phyloP scores from a whole-genome alignment of 37 sponge, comb jelly and placozoan species.

The Beroe forskalii region DNA sequence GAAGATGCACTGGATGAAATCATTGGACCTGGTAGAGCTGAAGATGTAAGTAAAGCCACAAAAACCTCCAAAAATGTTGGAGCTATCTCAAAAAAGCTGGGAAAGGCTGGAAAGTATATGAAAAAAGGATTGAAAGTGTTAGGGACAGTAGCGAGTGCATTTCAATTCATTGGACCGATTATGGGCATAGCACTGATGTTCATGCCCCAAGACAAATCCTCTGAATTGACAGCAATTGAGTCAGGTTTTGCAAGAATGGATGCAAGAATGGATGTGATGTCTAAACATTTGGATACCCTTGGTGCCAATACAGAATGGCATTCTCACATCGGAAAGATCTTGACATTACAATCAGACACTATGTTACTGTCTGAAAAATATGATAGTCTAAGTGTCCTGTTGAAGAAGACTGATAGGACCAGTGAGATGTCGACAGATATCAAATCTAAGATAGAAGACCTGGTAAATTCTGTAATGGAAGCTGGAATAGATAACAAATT shows the following conservation, averaged over 20 bases:
- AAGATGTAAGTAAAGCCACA: neutral
- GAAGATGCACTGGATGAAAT: neutral
- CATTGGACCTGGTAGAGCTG: neutral
- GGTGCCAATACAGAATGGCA: neutral
- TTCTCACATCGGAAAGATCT: neutral
- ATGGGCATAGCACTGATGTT: neutral
- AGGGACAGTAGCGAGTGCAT: neutral
- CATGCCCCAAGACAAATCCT: neutral
- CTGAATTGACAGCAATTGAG: neutral
- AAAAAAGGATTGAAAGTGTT: neutral
- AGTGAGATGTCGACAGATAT: neutral
- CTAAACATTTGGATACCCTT: neutral
- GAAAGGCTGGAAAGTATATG: no score
- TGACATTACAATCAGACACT: neutral
- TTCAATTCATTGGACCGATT: neutral
- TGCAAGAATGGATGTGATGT: neutral
- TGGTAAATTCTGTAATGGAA: neutral
- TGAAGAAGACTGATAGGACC: no score
- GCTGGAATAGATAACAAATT: no score
- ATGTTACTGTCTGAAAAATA: neutral
- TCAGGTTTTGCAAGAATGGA: neutral
- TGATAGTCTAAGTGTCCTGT: neutral
- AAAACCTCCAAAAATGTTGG: no score
- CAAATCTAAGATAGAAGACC: neutral
- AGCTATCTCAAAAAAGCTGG: no score